Conservation (phyloP, 2,797 vertebrate species). For the Phrynocephalus forsythii region DNA sequence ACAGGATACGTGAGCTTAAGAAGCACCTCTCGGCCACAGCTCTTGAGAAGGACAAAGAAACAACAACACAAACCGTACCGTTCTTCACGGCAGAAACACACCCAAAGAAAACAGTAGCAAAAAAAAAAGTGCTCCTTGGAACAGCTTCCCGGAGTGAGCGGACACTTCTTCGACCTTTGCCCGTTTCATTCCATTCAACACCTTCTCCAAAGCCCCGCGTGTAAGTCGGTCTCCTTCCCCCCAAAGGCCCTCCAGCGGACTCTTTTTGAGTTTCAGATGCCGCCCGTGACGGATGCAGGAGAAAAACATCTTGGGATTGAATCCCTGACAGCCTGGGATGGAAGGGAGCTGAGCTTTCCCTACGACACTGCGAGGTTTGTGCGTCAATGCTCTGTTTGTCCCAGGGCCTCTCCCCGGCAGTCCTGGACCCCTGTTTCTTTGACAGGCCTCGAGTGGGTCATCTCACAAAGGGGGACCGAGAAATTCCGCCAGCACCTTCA, state of each 20-base stretch:
- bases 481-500: neutral
- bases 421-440: neutral
- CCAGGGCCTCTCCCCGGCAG: too few relatives aligned
- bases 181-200: neutral
- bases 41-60: neutral
- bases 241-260: neutral
- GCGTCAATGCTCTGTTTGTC: too few relatives aligned
- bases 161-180: neutral
- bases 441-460: too few relatives aligned
- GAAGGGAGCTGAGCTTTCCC: too few relatives aligned
- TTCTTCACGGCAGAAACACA: neutral
- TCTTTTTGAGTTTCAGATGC: neutral
- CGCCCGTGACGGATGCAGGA: neutral
- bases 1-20: neutral
- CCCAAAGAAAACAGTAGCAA: neutral
- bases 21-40: neutral
- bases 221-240: conserved; percentile 21
- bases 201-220: too few relatives aligned
- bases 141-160: neutral
- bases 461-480: too few relatives aligned
- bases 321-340: too few relatives aligned
- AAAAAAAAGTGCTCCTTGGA: neutral
- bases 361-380: too few relatives aligned
- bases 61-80: neutral
- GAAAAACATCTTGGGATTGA: too few relatives aligned